These are phyloP conservation scores for Parasteatoda tepidariorum DNA, from an alignment of 1,140 invertebrate genomes.

Conservation along the genomic window DNA sequence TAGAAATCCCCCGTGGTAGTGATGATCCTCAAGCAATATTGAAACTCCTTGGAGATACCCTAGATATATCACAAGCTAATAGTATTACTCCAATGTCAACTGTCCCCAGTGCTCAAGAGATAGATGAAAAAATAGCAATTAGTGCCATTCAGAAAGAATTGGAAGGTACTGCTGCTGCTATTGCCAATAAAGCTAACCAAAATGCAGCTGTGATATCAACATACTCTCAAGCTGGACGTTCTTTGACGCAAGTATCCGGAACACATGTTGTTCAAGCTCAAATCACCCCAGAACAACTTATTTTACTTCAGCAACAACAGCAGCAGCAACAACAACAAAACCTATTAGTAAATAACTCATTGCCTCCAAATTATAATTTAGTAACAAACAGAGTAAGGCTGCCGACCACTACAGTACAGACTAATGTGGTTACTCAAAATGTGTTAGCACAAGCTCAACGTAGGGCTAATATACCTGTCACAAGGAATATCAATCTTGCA, in stretches of 20 bases:
- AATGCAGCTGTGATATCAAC: constrained; percentile 26
- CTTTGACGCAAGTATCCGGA: constrained; percentile 22
- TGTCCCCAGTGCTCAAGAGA: constrained; percentile 64
- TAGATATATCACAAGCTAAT: background rate
- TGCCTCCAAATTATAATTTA: constrained; percentile 48
- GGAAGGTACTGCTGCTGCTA: constrained; percentile 73
- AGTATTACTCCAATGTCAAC: background rate
- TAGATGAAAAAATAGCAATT: constrained; percentile 86
- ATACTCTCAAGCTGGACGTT: constrained; percentile 42
- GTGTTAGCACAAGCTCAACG: constrained; percentile 36
- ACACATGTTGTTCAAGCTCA: constrained; percentile 33
- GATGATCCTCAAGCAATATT: constrained; percentile 25
- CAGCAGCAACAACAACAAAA: constrained; percentile 47
- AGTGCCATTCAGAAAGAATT: constrained; percentile 89
- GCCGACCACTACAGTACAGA: constrained; percentile 6
- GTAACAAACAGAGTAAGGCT: constrained; percentile 34
- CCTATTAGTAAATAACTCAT: background rate
- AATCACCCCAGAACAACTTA: constrained; percentile 26
- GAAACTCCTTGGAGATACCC: constrained; percentile 17
- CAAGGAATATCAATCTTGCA: background rate
- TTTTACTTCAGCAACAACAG: constrained; percentile 42
- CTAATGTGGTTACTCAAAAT: constrained; percentile 14
- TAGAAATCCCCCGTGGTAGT: constrained; percentile 10
- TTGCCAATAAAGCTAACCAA: constrained; percentile 8
- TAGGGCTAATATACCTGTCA: background rate